These are phyloP conservation scores for Ranitomeya variabilis DNA, from an alignment of 2,113 vertebrate species.

Conservation along the genomic window DNA sequence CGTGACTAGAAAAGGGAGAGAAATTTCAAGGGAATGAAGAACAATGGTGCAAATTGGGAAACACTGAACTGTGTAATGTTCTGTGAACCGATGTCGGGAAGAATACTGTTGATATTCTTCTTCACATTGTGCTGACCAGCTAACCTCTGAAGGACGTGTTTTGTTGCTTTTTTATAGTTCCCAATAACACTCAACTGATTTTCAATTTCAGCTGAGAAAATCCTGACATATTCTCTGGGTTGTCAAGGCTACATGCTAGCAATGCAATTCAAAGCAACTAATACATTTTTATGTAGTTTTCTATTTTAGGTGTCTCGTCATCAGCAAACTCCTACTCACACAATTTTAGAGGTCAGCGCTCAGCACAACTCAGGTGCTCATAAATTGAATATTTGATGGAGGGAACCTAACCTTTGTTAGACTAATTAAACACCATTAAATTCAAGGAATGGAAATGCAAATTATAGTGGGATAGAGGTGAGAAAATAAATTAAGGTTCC, in stretches of 20 bases:
- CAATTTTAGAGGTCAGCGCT: slow-evolving; percentile 15
- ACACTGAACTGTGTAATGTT: not conserved
- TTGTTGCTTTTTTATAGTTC: slow-evolving; percentile 8
- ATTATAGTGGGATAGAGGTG: not conserved
- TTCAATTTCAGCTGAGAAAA: slow-evolving; percentile 42
- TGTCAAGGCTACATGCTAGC: slow-evolving; percentile 53
- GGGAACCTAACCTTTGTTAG: slow-evolving; percentile 4
- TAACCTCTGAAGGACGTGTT: slow-evolving; percentile 40
- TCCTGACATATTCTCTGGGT: slow-evolving; percentile 38
- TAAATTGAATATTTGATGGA: slow-evolving; percentile 21
- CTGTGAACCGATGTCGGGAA: not conserved
- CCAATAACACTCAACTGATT: slow-evolving; percentile 37
- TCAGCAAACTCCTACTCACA: slow-evolving; percentile 33
- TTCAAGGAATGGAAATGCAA: not conserved
- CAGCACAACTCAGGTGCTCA: not conserved
- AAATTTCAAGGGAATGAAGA: slow-evolving; percentile 22
- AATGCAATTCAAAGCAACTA: slow-evolving; percentile 40
- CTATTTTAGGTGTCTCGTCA: slow-evolving; percentile 47
- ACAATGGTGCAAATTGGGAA: not conserved
- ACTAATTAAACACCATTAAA: not conserved
- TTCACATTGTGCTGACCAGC: not conserved
- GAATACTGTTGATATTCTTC: not conserved
- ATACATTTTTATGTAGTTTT: slow-evolving; percentile 48
- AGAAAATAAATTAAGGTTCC: not conserved
- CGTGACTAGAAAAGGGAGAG: not conserved